These are phyloP conservation scores for Perizoma affinitatum DNA, from an alignment of 2,888 invertebrate species.

Conservation along the genomic window DNA sequence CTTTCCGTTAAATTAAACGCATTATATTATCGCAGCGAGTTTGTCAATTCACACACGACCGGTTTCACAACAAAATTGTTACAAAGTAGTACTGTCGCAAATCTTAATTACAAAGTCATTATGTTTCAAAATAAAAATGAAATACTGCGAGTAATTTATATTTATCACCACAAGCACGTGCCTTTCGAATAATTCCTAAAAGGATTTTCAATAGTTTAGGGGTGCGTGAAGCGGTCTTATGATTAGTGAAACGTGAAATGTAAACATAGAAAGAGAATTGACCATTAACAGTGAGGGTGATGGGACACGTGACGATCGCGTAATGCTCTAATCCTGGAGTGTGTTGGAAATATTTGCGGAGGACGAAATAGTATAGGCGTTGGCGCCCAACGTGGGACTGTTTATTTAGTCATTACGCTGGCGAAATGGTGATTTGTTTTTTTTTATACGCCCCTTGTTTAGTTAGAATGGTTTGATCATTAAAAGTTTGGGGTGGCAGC, in stretches of 20 bases:
- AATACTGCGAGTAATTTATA: conserved; percentile 27
- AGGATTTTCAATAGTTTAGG: conserved; percentile 35
- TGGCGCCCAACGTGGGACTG: conserved; percentile 50
- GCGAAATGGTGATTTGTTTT: conserved; percentile 52
- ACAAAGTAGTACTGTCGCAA: conserved; percentile 10
- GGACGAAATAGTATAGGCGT: conserved; percentile 15
- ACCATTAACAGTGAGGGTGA: conserved; percentile 41
- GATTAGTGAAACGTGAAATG: conserved; percentile 57
- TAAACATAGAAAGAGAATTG: conserved; percentile 57
- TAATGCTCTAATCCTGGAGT: conserved; percentile 28
- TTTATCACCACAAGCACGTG: conserved; percentile 36
- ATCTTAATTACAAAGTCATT: conserved; percentile 14
- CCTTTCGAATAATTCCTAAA: conserved; percentile 29
- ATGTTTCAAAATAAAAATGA: conserved; percentile 22
- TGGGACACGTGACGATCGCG: conserved; percentile 34
- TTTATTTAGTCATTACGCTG: conserved; percentile 23
- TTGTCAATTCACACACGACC: conserved; percentile 16
- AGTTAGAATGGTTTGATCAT: conserved; percentile 1
- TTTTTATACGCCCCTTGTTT: conserved; percentile 42
- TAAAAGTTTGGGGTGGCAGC: neutral
- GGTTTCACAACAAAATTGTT: conserved; percentile 13
- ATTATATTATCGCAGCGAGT: conserved; percentile 16
- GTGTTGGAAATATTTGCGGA: conserved; percentile 19
- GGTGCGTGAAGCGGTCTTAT: conserved; percentile 38
- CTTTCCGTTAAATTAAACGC: conserved; percentile 27